Conservation (phyloP, 2,113 vertebrate species). For the Camarhynchus parvulus region DNA sequence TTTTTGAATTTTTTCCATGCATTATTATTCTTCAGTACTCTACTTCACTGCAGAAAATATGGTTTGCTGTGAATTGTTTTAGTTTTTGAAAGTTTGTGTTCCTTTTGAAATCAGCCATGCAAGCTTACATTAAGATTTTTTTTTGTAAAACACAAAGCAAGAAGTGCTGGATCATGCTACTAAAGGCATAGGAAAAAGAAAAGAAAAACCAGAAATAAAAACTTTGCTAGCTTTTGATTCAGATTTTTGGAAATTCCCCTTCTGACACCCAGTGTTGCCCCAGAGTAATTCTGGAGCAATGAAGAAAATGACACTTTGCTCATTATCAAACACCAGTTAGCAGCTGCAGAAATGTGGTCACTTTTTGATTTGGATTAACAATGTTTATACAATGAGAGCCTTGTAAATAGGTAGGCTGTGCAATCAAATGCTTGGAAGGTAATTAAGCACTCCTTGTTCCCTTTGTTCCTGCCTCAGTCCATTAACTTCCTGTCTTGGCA, state of each 20-base stretch:
- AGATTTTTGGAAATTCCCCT: not conserved
- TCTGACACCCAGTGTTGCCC: not conserved
- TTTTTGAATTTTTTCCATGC: not conserved
- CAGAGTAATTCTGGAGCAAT: not conserved
- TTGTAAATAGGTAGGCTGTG: not conserved
- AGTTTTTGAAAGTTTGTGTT: not conserved
- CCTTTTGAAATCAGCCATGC: not conserved
- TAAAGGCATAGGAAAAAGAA: not conserved
- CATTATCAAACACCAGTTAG: not conserved
- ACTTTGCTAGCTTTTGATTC: not conserved
- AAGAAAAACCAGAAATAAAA: not conserved
- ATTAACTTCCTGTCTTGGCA: constrained; percentile 62
- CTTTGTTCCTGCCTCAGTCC: constrained; percentile 63
- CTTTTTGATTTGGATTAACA: constrained; percentile 7
- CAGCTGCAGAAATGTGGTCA: not conserved
- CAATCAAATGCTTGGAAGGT: constrained; percentile 25
- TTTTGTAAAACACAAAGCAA: not conserved
- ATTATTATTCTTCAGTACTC: not conserved
- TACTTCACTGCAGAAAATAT: not conserved
- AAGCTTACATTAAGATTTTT: not conserved
- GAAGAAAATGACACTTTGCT: not conserved
- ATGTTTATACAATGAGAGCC: not conserved
- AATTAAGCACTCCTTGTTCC: constrained; percentile 75
- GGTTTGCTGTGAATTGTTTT: not conserved
- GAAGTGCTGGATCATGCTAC: not conserved